Evolutionary conservation across 2,797 vertebrate species (phyloP), one percentile per base, ranked within the genome.

Genomic region (Sebastes melanostomus): DNA sequence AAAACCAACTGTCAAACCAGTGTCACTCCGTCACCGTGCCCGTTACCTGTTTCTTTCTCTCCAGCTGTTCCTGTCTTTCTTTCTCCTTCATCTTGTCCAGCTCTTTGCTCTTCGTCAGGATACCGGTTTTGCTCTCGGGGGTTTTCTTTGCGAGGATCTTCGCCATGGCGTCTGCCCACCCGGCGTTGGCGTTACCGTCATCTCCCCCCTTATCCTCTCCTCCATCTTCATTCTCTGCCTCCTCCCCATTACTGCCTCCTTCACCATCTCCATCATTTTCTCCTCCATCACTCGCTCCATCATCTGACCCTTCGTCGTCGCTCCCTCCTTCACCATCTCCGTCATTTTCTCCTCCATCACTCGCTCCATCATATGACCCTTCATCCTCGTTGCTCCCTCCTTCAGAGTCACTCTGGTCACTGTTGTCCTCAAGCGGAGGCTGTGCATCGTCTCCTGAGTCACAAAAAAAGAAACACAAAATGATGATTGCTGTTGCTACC

Each of bases 101-200:
- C 63, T 93, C 92, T 89, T 96, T 98, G 93, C 94, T 99, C 83
- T 97, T 98, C 77, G 95, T 80, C 77, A 99, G 94, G 81, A 99
- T 99, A 52, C 78, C 91, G 52, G 93, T 75, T 59, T 96, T 96
- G 69, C 90, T 96, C 16, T 91, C 88, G 0, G 95, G 93, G 3
- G 93, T 94, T 76, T 96, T 97, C 93, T 96, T 98, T 52, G 92
- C 95, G 79, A 99, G 94, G 71, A 98, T 95, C 93, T 96, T 97
- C 11, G 97, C 97, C 98, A 99, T 99, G 85, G 97, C 97, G 13
- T 98, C 96, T 0, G 98, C 98, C 98, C 98, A 99, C 24, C 97
- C 98, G 1, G 91, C 72, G 22, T 94, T 92, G 6, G 93, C 74
- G 6, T 94, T 95, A 7, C 16, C 62, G 7, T 59, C 42, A 6